A percentile compares a stretch with the other conserved stretches of the same genome.
Conservation (phyloP, 1,140 invertebrate genomes). For the Bombus haemorrhoidalis region DNA sequence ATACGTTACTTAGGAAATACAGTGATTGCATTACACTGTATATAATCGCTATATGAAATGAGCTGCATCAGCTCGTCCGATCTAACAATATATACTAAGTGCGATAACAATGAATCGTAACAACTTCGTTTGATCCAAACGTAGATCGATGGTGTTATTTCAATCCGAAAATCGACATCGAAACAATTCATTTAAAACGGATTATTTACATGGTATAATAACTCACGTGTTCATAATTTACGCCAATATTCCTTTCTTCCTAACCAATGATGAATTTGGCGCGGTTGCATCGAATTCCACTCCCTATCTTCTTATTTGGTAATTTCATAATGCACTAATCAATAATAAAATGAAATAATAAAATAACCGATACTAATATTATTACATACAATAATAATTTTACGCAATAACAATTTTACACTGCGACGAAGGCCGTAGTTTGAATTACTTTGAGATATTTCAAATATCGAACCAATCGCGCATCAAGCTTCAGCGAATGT, state of each 20-base stretch:
- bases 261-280: conserved; percentile 10
- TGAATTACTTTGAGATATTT: not conserved
- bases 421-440: not conserved
- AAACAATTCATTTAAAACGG: conserved; percentile 1
- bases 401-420: not conserved
- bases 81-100: conserved; percentile 26
- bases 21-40: conserved; percentile 3
- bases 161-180: not conserved
- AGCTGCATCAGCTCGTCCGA: not conserved
- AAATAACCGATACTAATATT: not conserved
- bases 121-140: conserved; percentile 29
- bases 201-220: conserved; percentile 20
- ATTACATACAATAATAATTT: not conserved
- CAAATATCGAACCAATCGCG: not conserved
- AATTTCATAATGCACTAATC: not conserved
- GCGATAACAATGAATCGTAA: conserved; percentile 52
- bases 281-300: not conserved
- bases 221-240: not conserved
- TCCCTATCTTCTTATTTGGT: not conserved
- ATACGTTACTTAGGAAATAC: conserved; percentile 41
- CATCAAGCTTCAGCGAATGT: no score
- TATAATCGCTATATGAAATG: not conserved
- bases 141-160: not conserved
- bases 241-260: not conserved
- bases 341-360: no score